Evolutionary conservation across 2,113 vertebrate species (phyloP), one percentile per base, ranked within the genome.

Genomic region (Hippocampus comes): DNA sequence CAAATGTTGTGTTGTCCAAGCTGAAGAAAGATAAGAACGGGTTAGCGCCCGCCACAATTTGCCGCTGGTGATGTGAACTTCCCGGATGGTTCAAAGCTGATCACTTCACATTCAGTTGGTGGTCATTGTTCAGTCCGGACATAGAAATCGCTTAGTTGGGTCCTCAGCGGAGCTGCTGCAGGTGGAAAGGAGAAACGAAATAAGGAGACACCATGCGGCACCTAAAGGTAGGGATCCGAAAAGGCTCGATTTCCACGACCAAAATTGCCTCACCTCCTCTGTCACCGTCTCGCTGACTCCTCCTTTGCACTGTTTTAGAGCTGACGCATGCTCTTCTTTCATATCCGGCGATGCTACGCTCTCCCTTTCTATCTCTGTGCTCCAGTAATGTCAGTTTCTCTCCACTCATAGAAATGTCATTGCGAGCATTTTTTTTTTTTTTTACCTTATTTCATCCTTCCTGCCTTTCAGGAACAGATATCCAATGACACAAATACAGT

Each of bases 261-360:
- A 67, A 66, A 57, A 67, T 27, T 61, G 38, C 30, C 76, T 80
- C 86, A 63, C 71, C 83, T 68, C 77, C 76, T 74, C 71, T 64
- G 73, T 75, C 77, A 70, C 75, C 14, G 42, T 61, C 73, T 30
- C 14, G 69, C 63, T 64, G 76, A 38, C 65, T 66, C 21, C 42
- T 51, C 25, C 25, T 20, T 75, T 41, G 20, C 56, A 23, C 57
- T 60, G 75, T 72, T 67, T 78, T 73, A 70, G n/a, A 71, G 82
- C 85, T 82, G 83, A 84, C 67, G 67, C 78, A 81, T 63, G 76
- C 78, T 83, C 78, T 59, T 75, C 60, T n/a, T 55, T 55, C 72
- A 73, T 15, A 75, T 84, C 74, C 73, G 67, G 23, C 55, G 6
- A 72, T 34, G 43, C 74, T 56, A 2, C 75, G 53, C 74, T 34